Conservation (phyloP, 2,113 vertebrate species). For the Dolichotis patagonum region DNA sequence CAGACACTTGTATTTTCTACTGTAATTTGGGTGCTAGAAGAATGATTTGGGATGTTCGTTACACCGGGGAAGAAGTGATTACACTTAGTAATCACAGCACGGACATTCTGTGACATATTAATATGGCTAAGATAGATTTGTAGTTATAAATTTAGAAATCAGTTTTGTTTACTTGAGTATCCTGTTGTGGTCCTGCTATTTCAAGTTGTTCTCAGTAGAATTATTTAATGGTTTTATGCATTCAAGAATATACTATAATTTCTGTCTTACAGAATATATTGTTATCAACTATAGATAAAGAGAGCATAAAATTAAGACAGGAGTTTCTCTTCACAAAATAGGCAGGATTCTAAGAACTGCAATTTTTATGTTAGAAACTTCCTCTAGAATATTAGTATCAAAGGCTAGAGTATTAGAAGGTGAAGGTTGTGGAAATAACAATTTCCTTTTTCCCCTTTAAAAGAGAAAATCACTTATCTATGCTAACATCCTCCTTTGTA, state of each 20-base stretch:
- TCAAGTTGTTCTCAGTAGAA: background rate
- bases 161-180: background rate
- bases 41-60: background rate
- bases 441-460: background rate
- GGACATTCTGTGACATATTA: background rate
- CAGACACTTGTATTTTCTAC: rapidly evolving
- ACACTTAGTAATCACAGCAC: background rate
- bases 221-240: background rate
- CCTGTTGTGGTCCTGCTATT: background rate
- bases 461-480: background rate
- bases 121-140: background rate
- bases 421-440: background rate
- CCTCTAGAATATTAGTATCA: background rate
- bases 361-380: background rate
- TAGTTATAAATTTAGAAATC: background rate
- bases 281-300: background rate
- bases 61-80: background rate
- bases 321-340: background rate
- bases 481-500: background rate
- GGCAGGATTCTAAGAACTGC: background rate
- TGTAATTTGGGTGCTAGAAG: background rate
- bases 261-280: background rate
- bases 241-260: background rate
- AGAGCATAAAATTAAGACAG: background rate
- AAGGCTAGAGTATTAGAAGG: background rate